phyloP scores from a whole-genome alignment of 2,113 vertebrate species.

The Oreocharis arfaki region DNA sequence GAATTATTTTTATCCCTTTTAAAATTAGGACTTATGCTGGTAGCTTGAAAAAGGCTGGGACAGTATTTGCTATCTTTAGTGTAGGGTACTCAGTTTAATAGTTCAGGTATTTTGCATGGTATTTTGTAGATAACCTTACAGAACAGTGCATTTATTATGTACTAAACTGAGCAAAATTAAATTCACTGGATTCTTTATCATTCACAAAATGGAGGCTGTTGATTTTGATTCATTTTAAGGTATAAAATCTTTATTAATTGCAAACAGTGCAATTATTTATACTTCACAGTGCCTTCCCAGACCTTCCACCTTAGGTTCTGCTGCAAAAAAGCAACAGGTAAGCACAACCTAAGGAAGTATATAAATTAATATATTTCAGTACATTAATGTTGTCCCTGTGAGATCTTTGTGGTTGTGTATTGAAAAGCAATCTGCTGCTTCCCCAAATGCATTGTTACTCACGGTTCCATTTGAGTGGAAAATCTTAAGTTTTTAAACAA shows the following conservation, averaged over 20 bases:
- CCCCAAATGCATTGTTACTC: slow-evolving; percentile 76
- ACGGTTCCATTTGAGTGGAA: slow-evolving; percentile 77
- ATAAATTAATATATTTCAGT: slow-evolving; percentile 78
- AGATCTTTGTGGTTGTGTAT: slow-evolving; percentile 84
- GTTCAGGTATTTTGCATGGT: slow-evolving; percentile 79
- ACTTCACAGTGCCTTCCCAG: slow-evolving; percentile 98
- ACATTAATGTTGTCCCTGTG: slow-evolving; percentile 85
- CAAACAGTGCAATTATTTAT: slow-evolving; percentile 97
- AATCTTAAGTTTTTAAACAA: slow-evolving; percentile 74
- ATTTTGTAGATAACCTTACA: slow-evolving; percentile 71
- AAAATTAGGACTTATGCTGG: slow-evolving; percentile 52
- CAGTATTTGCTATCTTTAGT: slow-evolving; percentile 62
- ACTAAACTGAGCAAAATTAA: slow-evolving; percentile 67
- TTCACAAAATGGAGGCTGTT: slow-evolving; percentile 88
- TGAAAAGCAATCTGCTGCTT: slow-evolving; percentile 80
- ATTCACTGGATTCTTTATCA: slow-evolving; percentile 79
- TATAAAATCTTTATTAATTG: slow-evolving; percentile 96
- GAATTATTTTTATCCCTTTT: slow-evolving; percentile 67
- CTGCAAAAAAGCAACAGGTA: slow-evolving; percentile 98
- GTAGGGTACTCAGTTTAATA: slow-evolving; percentile 71
- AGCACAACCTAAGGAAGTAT: slow-evolving; percentile 97
- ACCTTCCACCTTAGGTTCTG: slow-evolving; percentile 99
- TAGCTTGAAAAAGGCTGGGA: slow-evolving; percentile 68
- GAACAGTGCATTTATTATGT: slow-evolving; percentile 76
- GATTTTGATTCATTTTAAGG: slow-evolving; percentile 85